Evolutionary conservation across 2,113 vertebrate species (phyloP).

Genomic region (Lepus europaeus): DNA sequence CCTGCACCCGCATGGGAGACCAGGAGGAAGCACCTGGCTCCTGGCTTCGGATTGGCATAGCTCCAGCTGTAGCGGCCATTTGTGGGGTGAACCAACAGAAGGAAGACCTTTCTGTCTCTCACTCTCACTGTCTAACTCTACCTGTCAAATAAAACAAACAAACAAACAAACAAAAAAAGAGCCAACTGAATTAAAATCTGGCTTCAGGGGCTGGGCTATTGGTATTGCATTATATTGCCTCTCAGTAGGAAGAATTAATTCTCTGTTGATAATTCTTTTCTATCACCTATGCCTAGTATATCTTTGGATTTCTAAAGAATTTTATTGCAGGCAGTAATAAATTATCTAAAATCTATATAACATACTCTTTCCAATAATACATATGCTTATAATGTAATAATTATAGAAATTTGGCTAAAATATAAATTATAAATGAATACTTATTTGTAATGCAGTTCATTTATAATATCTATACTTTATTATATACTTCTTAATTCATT

Average conservation of each 20-base stretch:
- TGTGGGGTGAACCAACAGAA: too few relatives aligned
- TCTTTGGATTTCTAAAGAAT: constrained; percentile 13
- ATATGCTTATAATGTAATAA: constrained; percentile 1
- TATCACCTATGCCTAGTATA: not conserved
- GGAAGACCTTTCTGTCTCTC: too few relatives aligned
- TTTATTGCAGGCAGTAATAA: constrained; percentile 14
- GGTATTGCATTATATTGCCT: not conserved
- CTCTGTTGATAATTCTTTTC: not conserved
- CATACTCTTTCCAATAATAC: not conserved
- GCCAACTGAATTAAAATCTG: too few relatives aligned
- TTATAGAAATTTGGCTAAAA: constrained; percentile 20
- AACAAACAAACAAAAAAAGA: too few relatives aligned
- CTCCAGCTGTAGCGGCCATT: not conserved
- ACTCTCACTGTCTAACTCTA: too few relatives aligned
- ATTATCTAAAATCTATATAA: not conserved
- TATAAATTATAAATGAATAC: not conserved
- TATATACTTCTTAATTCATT: not conserved
- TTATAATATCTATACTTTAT: too few relatives aligned
- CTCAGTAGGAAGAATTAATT: not conserved
- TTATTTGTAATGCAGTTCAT: too few relatives aligned
- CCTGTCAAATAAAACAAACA: too few relatives aligned
- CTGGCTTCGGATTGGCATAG: too few relatives aligned
- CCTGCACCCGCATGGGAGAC: too few relatives aligned
- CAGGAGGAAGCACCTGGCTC: too few relatives aligned
- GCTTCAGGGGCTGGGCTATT: not conserved